These are phyloP conservation scores for Lasioglossum zephyrum DNA, from an alignment of 2,888 invertebrate genomes.

Conservation along the genomic window DNA sequence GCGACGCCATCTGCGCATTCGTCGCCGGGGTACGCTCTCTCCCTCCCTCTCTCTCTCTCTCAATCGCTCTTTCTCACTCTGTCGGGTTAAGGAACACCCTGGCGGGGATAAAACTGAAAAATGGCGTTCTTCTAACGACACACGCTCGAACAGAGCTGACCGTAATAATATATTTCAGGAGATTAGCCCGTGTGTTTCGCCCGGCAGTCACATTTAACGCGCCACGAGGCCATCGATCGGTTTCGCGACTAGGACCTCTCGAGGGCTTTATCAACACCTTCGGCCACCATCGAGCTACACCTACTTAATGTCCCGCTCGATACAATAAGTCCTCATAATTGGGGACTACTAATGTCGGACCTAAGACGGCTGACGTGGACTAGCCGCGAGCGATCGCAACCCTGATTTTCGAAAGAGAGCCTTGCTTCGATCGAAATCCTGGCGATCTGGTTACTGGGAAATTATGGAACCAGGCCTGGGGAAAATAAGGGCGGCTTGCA, in stretches of 20 bases:
- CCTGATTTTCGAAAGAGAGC: not conserved
- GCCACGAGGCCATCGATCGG: constrained; percentile 34
- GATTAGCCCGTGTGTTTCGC: constrained; percentile 49
- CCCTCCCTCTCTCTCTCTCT: not conserved
- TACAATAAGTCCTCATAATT: not conserved
- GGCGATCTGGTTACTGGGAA: not conserved
- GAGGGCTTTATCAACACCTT: constrained; percentile 1
- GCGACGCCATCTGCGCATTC: constrained; percentile 68
- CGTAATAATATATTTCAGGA: constrained; percentile 48
- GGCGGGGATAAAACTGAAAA: constrained; percentile 59
- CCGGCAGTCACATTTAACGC: constrained; percentile 10
- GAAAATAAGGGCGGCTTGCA: not conserved
- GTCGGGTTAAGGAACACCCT: constrained; percentile 41
- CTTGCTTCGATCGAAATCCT: not conserved
- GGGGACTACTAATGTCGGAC: not conserved
- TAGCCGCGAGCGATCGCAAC: not conserved
- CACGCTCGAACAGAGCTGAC: constrained; percentile 43
- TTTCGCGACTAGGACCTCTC: constrained; percentile 1
- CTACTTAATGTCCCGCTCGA: not conserved
- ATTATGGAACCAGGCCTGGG: not conserved
- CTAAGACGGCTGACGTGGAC: not conserved
- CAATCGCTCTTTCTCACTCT: not conserved
- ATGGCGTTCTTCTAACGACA: constrained; percentile 58
- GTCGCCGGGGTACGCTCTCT: constrained; percentile 44
- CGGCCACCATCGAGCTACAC: not conserved